Conservation (phyloP, 2,113 vertebrate species). For the Seriola aureovittata region DNA sequence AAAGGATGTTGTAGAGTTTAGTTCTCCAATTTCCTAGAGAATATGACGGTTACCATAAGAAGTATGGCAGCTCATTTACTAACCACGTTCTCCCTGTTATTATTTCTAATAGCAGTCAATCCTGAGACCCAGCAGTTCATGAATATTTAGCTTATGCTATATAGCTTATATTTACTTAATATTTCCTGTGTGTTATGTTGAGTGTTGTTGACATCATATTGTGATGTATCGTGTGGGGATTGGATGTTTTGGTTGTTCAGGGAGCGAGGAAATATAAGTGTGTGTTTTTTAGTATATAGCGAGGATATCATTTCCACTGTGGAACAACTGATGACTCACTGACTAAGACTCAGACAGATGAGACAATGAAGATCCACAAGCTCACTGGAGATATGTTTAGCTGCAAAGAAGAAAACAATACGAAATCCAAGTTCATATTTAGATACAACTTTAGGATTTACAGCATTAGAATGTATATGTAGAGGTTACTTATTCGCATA, state of each 20-base stretch:
- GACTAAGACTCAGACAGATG: neutral
- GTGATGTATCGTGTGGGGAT: neutral
- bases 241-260: neutral
- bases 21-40: neutral
- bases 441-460: neutral
- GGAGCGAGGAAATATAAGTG: neutral
- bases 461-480: neutral
- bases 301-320: neutral
- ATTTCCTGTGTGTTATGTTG: neutral
- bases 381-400: neutral
- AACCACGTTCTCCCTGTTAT: neutral
- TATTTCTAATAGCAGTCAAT: neutral
- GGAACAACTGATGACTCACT: neutral
- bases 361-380: neutral
- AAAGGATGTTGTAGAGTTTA: constrained; percentile 32
- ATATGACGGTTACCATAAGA: constrained; percentile 21
- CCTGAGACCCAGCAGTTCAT: neutral
- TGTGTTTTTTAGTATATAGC: neutral
- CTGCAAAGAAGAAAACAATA: too few species aligned
- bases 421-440: neutral
- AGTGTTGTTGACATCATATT: neutral
- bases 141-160: neutral
- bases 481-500: neutral
- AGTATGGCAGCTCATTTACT: constrained; percentile 4
- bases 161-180: neutral